Base-by-base conservation (phyloP, 2,113 vertebrate species). In the Sinosuthora webbiana region DNA sequence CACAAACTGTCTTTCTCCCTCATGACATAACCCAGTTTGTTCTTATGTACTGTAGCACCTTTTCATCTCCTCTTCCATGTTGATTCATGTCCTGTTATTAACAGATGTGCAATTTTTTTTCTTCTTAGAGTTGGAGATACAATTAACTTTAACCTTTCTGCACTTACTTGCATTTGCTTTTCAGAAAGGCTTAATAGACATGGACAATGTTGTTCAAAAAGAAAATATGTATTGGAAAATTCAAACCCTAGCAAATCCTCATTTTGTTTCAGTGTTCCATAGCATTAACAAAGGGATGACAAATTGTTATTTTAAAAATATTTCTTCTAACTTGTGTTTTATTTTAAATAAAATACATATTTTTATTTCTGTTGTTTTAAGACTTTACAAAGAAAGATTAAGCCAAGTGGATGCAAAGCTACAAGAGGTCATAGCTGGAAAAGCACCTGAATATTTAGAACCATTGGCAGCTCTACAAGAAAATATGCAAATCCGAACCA, bases 401-500 rank as follows among this genome's bases (percentile, higher is more conserved):
- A 99, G 98, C 97, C 99, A 99, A 97, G 99, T 99, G 96, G 99
- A 99, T 97, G 98, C 99, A 97, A 99, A 99, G 94, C 98, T 99
- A 62, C 99, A 99, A 95, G 99, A 99, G 93, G 99, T 99, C 63
- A 99, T 99, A 97, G 99, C 99, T 18, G 99, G 99, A 94, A 99
- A 99, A 97, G 99, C 99, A 91, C 98, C 99, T 20, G 99, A 99
- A 91, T 99, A 99, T 97, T 98, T 99, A 97, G 99, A 99, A 93
- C 99, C 99, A 42, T 95, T 99, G 91, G 99, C 99, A 95, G 99
- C 99, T 96, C 98, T 99, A 90, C 99, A 99, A 98, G 99, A 99
- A 98, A 99, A 99, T 97, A 99, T 99, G 99, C 99, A 99, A 97
- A 99, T 99, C 93, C 98, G 99, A 97, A 99, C 99, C 91, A 99